These are phyloP conservation scores for Drosophila leontia DNA, from an alignment of 1,140 invertebrate genomes.

Conservation along the genomic window DNA sequence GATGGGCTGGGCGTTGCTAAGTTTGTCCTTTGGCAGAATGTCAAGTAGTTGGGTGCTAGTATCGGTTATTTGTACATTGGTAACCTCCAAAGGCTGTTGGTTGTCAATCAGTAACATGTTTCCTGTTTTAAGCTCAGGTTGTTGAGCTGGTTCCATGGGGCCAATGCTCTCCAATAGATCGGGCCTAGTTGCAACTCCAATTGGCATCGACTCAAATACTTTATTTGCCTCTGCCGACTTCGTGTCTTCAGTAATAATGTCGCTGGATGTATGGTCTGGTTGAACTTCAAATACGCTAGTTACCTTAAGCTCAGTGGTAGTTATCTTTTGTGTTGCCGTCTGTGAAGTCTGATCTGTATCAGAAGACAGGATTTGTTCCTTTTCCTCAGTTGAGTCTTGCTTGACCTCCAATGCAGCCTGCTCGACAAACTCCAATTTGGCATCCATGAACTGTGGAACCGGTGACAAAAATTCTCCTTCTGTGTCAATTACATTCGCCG, in stretches of 20 bases:
- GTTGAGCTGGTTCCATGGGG: constrained; percentile 11
- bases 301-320: constrained; percentile 36
- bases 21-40: not conserved
- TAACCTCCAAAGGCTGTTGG: constrained; percentile 57
- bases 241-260: constrained; percentile 22
- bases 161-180: constrained; percentile 26
- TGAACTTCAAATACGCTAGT: constrained; percentile 50
- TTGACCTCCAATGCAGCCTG: constrained; percentile 61
- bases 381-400: constrained; percentile 51
- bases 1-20: constrained; percentile 18
- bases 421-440: constrained; percentile 56
- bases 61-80: constrained; percentile 57
- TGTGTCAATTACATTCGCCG: constrained; percentile 43
- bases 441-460: constrained; percentile 24
- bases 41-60: constrained; percentile 33
- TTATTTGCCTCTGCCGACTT: constrained; percentile 17
- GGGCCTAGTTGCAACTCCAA: constrained; percentile 42
- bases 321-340: constrained; percentile 20
- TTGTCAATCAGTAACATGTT: constrained; percentile 37
- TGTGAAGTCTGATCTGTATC: constrained; percentile 11
- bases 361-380: constrained; percentile 19
- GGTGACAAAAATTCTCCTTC: constrained; percentile 33
- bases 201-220: constrained; percentile 45
- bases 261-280: constrained; percentile 17
- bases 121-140: constrained; percentile 47